A percentile compares a stretch with the other conserved stretches of the same genome.
phyloP scores from a whole-genome alignment of 2,888 invertebrate species.

The Gisinianus flammeolus region DNA sequence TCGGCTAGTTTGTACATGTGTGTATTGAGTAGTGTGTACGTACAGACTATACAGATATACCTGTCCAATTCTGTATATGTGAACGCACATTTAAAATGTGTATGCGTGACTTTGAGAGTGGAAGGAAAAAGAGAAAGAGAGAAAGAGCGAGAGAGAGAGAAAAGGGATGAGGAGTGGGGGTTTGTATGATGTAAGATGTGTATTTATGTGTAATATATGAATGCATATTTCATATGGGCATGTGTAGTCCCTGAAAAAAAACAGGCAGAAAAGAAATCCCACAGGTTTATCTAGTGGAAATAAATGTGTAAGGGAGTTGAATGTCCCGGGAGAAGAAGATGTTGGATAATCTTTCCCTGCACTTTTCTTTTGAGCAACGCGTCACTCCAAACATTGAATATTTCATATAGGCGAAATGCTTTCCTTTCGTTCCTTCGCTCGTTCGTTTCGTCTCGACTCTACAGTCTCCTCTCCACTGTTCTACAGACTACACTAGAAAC shows the following conservation, averaged over 20 bases:
- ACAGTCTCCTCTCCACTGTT: neutral
- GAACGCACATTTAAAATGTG: conserved; percentile 28
- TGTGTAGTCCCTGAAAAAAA: conserved; percentile 51
- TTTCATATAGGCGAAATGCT: conserved; percentile 57
- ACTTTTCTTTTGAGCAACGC: conserved; percentile 54
- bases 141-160: too few relatives aligned
- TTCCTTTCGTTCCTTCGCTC: conserved; percentile 35
- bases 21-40: too few relatives aligned
- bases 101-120: conserved; percentile 4
- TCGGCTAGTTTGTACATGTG: too few relatives aligned
- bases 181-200: conserved; percentile 32
- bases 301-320: conserved; percentile 59
- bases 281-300: conserved; percentile 58
- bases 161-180: conserved; percentile 16
- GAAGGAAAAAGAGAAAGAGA: neutral
- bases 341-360: conserved; percentile 58
- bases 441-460: neutral
- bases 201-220: conserved; percentile 47
- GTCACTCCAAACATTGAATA: conserved; percentile 58
- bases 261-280: conserved; percentile 55
- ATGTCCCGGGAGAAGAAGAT: conserved; percentile 53
- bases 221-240: conserved; percentile 56
- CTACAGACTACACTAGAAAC: neutral
- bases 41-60: too few relatives aligned
- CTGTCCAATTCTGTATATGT: too few relatives aligned